Evolutionary conservation across 2,113 vertebrate genomes (phyloP), one percentile per base, ranked within the genome.

Genomic region (Cyprinodon brontotheroides): DNA sequence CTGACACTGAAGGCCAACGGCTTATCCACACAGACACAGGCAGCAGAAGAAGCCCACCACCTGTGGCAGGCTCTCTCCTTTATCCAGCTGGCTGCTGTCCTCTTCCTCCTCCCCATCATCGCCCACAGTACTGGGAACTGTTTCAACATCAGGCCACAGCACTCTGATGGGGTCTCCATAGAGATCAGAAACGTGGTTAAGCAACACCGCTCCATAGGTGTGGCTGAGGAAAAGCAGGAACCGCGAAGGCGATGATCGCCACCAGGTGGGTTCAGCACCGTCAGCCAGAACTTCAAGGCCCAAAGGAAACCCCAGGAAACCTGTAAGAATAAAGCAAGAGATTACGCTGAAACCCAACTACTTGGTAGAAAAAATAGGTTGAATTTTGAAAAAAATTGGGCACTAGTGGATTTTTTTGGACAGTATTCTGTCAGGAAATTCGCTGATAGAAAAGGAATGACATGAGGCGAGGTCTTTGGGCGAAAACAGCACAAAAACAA

Each of bases 161-260:
- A 89, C 75, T 65, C 76, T 57, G 45, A 61, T 38, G 87, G 40
- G 20, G 84, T 77, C 84, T 95, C 95, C 77, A 89, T 65, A 4
- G 90, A 81, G 0, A 94, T 87, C 64, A 94, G 87, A 39, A 90
- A 92, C 3, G 81, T 72, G 40, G 68, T 90, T 60, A 96, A 94
- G 79, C 69, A 96, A 45, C 70, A 91, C 89, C 0, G 65, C 70
- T 1, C 89, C 89, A 1, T 95, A 95, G 2, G 89, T 89, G 78
- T 94, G 88, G 75, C 93, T 87, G 43, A 94, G 90, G 65, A 95
- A 95, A 36, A 94, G 87, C 72, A 94, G 85, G 86, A 92, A 93
- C 65, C 92, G 93, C 61, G n/a, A 95, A 82, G 36, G 93, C 90
- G 10, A 94, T 85, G 72, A 90, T n/a, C 36, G 0, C 94, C 92